Conservation (phyloP, 2,113 vertebrate species). For the Sebastes schlegelii region DNA sequence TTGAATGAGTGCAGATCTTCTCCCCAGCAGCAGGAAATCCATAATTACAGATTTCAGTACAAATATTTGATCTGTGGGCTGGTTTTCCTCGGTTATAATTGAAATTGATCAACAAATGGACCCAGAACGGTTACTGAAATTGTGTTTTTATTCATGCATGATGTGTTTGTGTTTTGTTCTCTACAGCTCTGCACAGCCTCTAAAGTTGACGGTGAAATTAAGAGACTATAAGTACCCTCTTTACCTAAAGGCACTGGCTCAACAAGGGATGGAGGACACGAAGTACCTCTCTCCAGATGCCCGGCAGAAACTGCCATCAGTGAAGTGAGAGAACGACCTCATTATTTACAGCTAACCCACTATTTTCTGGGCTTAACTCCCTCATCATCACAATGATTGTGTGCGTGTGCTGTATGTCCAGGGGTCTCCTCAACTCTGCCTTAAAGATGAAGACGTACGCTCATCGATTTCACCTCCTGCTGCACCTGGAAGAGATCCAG, state of each 20-base stretch:
- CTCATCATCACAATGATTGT: neutral
- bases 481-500: slow-evolving; percentile 94
- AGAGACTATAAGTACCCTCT: slow-evolving; percentile 49
- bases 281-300: slow-evolving; percentile 56
- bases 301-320: slow-evolving; percentile 55
- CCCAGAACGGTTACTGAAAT: neutral
- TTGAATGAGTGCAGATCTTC: neutral
- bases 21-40: neutral
- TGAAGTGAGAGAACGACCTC: slow-evolving; percentile 63
- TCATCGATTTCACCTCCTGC: slow-evolving; percentile 85
- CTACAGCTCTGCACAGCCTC: slow-evolving; percentile 46
- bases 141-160: neutral
- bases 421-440: slow-evolving; percentile 80
- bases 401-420: slow-evolving; percentile 54
- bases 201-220: slow-evolving; percentile 46
- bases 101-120: neutral
- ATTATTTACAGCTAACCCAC: neutral
- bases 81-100: neutral
- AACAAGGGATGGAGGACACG: slow-evolving; percentile 58
- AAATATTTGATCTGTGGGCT: slow-evolving; percentile 3
- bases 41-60: neutral
- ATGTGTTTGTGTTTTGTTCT: slow-evolving; percentile 9
- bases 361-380: neutral
- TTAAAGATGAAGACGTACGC: slow-evolving; percentile 85
- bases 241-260: slow-evolving; percentile 73